Percentiles rank a stretch among this genome's conserved stretches.
Evolutionary conservation across 2,888 invertebrate species (phyloP).

Genomic region (Anticlea derivata): DNA sequence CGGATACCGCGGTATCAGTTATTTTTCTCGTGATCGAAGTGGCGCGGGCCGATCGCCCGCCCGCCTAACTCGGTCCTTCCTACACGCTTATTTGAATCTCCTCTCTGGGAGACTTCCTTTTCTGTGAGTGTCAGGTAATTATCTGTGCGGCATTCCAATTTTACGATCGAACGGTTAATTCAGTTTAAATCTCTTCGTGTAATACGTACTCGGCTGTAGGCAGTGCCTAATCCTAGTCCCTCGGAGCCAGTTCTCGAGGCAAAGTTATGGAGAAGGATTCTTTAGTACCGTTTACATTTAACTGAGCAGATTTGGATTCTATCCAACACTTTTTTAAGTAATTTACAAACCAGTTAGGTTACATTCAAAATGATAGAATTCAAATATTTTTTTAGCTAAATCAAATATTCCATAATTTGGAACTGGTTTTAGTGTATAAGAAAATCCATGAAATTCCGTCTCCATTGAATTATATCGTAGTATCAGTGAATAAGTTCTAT

Average conservation of each 20-base stretch:
- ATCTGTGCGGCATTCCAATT: slow-evolving; percentile 84
- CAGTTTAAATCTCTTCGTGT: slow-evolving; percentile 83
- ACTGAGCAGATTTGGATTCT: too few species aligned
- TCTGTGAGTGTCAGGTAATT: slow-evolving; percentile 84
- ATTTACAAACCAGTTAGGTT: too few species aligned
- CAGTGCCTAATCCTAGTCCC: slow-evolving; percentile 77
- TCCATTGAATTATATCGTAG: slow-evolving; percentile 61
- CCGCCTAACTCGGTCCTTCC: slow-evolving; percentile 68
- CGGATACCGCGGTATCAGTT: slow-evolving; percentile 65
- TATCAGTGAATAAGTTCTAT: slow-evolving; percentile 76
- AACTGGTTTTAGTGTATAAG: background rate
- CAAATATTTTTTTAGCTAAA: too few species aligned
- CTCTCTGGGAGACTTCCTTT: slow-evolving; percentile 79
- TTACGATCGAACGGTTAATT: slow-evolving; percentile 84
- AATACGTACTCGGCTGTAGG: slow-evolving; percentile 74
- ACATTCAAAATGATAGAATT: too few species aligned
- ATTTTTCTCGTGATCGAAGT: slow-evolving; percentile 66
- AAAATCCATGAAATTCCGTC: slow-evolving; percentile 49
- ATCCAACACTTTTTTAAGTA: too few species aligned
- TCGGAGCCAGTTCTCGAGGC: slow-evolving; percentile 61
- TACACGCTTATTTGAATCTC: slow-evolving; percentile 80
- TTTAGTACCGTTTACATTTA: slow-evolving; percentile 22
- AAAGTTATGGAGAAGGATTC: slow-evolving; percentile 52
- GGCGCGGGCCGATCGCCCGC: slow-evolving; percentile 48
- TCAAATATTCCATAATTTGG: too few species aligned